phyloP scores from a whole-genome alignment of 2,888 invertebrate genomes.

The Pharmacophagus antenor region DNA sequence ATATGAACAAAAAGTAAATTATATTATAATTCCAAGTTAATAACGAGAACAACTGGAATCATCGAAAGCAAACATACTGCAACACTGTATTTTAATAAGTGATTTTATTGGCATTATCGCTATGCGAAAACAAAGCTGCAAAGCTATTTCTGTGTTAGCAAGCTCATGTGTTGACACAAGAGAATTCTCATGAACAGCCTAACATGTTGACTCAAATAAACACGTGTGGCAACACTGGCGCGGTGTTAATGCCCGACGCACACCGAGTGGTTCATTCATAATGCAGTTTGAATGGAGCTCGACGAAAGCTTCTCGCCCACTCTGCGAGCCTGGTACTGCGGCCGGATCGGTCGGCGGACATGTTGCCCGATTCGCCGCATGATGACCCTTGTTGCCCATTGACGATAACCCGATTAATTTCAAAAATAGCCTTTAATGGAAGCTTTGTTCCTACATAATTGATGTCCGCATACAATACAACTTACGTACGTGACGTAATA shows the following conservation, averaged over 20 bases:
- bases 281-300: constrained; percentile 55
- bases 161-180: constrained; percentile 73
- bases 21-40: not conserved
- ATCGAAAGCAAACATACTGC: constrained; percentile 25
- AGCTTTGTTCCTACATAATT: constrained; percentile 18
- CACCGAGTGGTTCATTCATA: constrained; percentile 64
- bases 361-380: constrained; percentile 60
- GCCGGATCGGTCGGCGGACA: constrained; percentile 66
- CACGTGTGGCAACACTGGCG: constrained; percentile 63
- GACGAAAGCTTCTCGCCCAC: constrained; percentile 61
- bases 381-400: constrained; percentile 40
- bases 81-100: constrained; percentile 26
- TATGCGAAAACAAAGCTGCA: constrained; percentile 69
- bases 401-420: constrained; percentile 28
- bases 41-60: constrained; percentile 18
- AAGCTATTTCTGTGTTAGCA: constrained; percentile 69
- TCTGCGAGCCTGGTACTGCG: constrained; percentile 67
- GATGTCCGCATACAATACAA: constrained; percentile 4
- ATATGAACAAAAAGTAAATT: not conserved
- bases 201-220: constrained; percentile 67
- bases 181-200: constrained; percentile 79
- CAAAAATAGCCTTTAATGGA: constrained; percentile 24
- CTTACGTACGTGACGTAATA: not conserved
- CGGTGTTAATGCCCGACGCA: constrained; percentile 46
- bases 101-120: constrained; percentile 40